Evolutionary conservation across 2,888 invertebrate species (phyloP).

Genomic region (Apamea sordens): DNA sequence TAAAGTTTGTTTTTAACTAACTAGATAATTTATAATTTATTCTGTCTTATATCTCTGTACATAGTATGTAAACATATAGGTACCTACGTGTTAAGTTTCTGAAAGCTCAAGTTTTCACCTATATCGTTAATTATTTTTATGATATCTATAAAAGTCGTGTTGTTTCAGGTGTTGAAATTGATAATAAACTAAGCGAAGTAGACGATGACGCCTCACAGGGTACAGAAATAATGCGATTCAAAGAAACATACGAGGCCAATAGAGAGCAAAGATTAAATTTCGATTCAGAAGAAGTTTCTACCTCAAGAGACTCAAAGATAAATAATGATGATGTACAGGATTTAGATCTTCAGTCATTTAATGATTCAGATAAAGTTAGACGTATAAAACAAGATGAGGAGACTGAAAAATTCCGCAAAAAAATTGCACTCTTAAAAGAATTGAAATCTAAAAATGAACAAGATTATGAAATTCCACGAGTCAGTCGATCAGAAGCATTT

Average conservation of each 20-base stretch:
- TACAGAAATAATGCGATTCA: neutral
- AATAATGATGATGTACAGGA: neutral
- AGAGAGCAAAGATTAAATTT: constrained; percentile 6
- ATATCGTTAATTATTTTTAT: too few relatives aligned
- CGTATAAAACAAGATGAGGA: neutral
- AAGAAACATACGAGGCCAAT: neutral
- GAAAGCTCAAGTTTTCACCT: neutral
- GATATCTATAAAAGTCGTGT: neutral
- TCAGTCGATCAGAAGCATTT: neutral
- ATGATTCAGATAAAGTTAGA: neutral
- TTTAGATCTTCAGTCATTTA: neutral
- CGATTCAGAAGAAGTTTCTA: neutral
- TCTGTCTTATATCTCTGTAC: neutral
- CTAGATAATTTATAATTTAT: neutral
- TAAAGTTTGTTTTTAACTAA: neutral
- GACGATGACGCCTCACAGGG: neutral
- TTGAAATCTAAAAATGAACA: neutral
- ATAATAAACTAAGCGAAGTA: constrained; percentile 9
- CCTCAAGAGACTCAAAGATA: neutral
- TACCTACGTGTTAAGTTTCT: neutral
- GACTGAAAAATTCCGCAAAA: neutral
- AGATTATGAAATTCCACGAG: neutral
- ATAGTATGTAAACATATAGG: neutral
- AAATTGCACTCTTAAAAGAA: neutral
- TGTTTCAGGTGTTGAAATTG: constrained; percentile 48